These are phyloP conservation scores for Gnathonemus longibarbis DNA, from an alignment of 2,113 vertebrate genomes.

Conservation along the genomic window DNA sequence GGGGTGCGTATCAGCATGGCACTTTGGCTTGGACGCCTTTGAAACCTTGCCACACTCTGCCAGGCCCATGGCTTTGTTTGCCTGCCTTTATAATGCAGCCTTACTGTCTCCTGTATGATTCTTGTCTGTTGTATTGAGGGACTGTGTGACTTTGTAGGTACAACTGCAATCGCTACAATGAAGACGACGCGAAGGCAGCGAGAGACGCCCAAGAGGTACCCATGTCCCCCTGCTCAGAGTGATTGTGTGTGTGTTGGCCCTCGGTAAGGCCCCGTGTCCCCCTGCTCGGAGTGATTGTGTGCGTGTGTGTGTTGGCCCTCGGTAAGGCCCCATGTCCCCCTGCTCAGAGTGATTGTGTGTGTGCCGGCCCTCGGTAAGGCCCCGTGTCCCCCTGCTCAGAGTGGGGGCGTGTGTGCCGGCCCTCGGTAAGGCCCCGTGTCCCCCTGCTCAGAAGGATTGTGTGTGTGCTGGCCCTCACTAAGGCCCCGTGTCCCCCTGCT, in stretches of 20 bases:
- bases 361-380: not conserved
- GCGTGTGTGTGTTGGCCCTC: not conserved
- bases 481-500: not conserved
- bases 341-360: not conserved
- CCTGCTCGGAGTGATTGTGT: not conserved
- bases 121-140: not conserved
- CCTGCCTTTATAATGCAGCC: not conserved
- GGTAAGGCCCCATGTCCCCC: not conserved
- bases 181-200: constrained; percentile 98
- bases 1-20: not conserved
- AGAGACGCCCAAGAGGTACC: constrained; percentile 95
- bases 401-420: accelerated
- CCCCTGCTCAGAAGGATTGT: not conserved
- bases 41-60: not conserved
- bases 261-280: not conserved
- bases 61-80: not conserved
- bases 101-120: not conserved
- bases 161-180: constrained; percentile 99
- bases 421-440: not conserved
- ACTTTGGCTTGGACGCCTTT: not conserved
- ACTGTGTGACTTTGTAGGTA: constrained; percentile 69
- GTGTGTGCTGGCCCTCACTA: not conserved
- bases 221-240: constrained; percentile 4
- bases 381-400: not conserved
- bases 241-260: not conserved